Percentiles rank a stretch among this genome's conserved stretches.
Conservation (phyloP, 2,113 vertebrate genomes). For the Elaphurus davidianus region DNA sequence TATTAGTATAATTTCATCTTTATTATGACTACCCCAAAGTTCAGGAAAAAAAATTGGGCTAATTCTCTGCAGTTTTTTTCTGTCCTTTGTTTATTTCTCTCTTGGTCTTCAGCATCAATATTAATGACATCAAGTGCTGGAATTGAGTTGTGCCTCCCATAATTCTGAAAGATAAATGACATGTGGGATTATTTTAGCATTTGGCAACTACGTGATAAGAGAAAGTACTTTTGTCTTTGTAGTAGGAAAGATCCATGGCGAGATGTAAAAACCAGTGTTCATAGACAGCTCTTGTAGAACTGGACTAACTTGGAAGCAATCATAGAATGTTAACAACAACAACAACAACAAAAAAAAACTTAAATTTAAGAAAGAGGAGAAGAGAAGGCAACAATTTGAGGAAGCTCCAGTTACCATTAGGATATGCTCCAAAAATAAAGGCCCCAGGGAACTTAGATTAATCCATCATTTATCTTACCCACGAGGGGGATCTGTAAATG, state of each 20-base stretch:
- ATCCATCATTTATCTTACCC: constrained; percentile 52
- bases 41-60: neutral
- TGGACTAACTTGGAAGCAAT: neutral
- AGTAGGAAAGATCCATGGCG: neutral
- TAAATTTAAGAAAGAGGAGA: neutral
- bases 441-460: constrained; percentile 24
- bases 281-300: neutral
- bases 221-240: neutral
- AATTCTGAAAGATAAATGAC: neutral
- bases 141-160: neutral
- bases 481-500: constrained; percentile 47
- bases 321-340: neutral
- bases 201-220: neutral
- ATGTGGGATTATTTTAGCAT: neutral
- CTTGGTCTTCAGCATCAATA: neutral
- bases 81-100: neutral
- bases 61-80: neutral
- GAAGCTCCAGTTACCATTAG: neutral
- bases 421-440: constrained; percentile 26
- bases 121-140: neutral
- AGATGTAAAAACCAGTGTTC: neutral
- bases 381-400: neutral
- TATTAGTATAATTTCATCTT: neutral
- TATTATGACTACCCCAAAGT: neutral
- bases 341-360: neutral